Evolutionary conservation across 2,888 invertebrate genomes (phyloP), one percentile per base, ranked within the genome.

Genomic region (Microplitis deprimator): DNA sequence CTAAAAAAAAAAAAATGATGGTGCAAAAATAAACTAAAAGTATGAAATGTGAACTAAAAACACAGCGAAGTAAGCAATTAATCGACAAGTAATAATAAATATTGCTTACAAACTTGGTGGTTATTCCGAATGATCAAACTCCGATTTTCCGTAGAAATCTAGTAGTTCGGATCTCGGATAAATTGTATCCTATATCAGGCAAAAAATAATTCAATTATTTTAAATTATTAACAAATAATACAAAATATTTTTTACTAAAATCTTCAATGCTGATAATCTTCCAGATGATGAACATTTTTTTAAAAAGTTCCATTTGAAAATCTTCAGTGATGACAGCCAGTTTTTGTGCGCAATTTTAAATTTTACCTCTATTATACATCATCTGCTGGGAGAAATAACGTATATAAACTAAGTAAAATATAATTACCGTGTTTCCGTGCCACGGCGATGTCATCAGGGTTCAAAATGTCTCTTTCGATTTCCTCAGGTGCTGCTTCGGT

Each of bases 401-500:
- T 50, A 4, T 13, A 10, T 10, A 50, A 4, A 8, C 50, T 50
- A 13, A 13, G 13, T 50, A 5, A 4, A 67, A 67, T 64, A 29
- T 83, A 70, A 68, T 86, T 86, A 86, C 86, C 86, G 69, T 78
- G 77, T 85, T 85, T 82, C 83, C 86, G 84, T 75, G 79, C 81
- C n/a, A 86, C 39, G 74, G 82, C 70, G 39, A 86, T 77, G 73
- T 85, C 86, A 80, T 86, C 85, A 13, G 83, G 82, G 80, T 83
- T 79, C 59, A 83, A 3, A 71, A 86, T 85, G 69, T 83, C 81
- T 17, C 86, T 77, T n/a, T 83, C 75, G 39, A 86, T 75, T 71
- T 84, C 81, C 13, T 38, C 10, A 16, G 68, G 5, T 75, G 65
- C 59, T 79, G 13, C 10, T 50, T 0, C 79, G 2, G 70, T 62